These are phyloP conservation scores for Parnassius apollo DNA, from an alignment of 2,888 invertebrate species.

Conservation along the genomic window DNA sequence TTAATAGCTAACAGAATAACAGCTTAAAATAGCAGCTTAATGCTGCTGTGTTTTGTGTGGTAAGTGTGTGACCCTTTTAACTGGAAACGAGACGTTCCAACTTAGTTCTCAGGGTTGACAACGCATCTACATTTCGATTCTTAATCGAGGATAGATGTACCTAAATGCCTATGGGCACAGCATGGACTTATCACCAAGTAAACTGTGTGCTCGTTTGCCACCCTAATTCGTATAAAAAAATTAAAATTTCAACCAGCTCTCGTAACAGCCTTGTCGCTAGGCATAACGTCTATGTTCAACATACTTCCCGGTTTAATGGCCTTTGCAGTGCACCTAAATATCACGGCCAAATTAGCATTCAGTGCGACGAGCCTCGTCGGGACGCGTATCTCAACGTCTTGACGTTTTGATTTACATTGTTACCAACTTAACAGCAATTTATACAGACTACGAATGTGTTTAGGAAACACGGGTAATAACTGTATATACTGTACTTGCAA, in stretches of 20 bases:
- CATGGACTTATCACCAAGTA: no score
- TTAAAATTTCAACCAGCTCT: constrained; percentile 2
- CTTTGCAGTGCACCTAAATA: constrained; percentile 32
- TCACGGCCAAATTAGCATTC: constrained; percentile 34
- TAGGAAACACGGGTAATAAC: constrained; percentile 18
- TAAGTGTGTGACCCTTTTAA: no score
- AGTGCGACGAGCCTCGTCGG: constrained; percentile 22
- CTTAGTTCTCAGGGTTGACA: no score
- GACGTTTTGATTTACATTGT: constrained; percentile 28
- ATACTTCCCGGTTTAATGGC: constrained; percentile 18
- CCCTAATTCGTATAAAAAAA: no score
- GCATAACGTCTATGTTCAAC: constrained; percentile 3
- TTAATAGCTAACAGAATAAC: no score
- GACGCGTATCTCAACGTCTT: constrained; percentile 22
- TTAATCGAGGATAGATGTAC: no score
- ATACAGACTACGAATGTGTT: constrained; percentile 19
- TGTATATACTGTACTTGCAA: neutral
- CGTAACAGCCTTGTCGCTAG: neutral
- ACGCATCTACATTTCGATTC: no score
- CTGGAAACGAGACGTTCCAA: no score
- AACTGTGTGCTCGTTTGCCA: no score
- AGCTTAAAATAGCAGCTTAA: no score
- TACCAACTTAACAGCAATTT: constrained; percentile 25
- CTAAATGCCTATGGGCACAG: no score
- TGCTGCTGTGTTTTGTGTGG: no score